A percentile compares a stretch with the other conserved stretches of the same genome.
phyloP scores from a whole-genome alignment of 2,113 vertebrate species.

The Psophia crepitans region DNA sequence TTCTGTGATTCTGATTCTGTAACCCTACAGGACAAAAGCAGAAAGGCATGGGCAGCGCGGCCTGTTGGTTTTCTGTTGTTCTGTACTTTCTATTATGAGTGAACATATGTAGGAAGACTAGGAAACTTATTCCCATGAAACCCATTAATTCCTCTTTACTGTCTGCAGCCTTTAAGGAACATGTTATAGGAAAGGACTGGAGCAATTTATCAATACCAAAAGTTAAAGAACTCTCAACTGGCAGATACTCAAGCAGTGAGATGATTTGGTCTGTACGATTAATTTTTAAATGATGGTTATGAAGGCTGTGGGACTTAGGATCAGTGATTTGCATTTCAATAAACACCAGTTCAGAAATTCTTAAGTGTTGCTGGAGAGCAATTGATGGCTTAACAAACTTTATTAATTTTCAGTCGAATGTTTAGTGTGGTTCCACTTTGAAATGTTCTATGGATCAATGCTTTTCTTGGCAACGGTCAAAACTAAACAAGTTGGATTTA shows the following conservation, averaged over 20 bases:
- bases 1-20: no score
- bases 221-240: slow-evolving; percentile 27
- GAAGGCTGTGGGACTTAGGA: slow-evolving; percentile 21
- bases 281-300: slow-evolving; percentile 45
- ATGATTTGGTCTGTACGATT: slow-evolving; percentile 47
- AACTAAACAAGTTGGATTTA: background rate
- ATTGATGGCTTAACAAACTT: slow-evolving; percentile 30
- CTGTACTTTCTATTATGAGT: background rate
- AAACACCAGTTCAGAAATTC: slow-evolving; percentile 2
- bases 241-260: background rate
- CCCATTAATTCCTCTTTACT: background rate
- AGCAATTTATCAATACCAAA: slow-evolving; percentile 16
- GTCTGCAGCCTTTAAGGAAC: background rate
- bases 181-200: background rate
- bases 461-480: background rate
- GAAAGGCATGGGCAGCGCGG: background rate
- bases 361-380: background rate
- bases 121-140: background rate
- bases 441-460: background rate
- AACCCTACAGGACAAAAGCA: background rate
- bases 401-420: slow-evolving; percentile 8
- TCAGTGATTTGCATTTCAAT: slow-evolving; percentile 34
- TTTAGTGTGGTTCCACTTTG: background rate
- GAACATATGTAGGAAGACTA: background rate
- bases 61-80: background rate